Conservation (phyloP, 2,888 invertebrate species). For the Lapara coniferarum region DNA sequence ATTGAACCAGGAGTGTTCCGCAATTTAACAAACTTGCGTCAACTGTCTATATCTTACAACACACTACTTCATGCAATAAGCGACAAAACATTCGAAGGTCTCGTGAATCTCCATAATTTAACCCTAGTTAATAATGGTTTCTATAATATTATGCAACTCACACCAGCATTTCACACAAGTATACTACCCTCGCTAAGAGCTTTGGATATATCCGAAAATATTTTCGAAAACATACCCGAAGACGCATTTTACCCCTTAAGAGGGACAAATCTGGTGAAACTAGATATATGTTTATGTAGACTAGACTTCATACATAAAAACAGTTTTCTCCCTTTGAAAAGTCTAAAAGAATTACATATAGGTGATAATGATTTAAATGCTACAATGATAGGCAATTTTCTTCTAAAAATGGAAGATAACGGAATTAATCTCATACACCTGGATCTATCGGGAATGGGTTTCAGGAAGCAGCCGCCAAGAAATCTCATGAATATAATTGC, state of each 20-base stretch:
- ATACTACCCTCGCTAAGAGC: conserved; percentile 73
- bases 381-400: conserved; percentile 66
- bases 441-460: conserved; percentile 80
- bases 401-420: conserved; percentile 58
- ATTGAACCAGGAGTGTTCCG: conserved; percentile 78
- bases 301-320: conserved; percentile 79
- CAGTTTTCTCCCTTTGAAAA: conserved; percentile 72
- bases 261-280: conserved; percentile 67
- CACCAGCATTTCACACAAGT: conserved; percentile 66
- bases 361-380: conserved; percentile 82
- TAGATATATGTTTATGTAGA: conserved; percentile 80
- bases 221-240: conserved; percentile 68
- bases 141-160: conserved; percentile 65
- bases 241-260: conserved; percentile 75
- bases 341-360: conserved; percentile 72
- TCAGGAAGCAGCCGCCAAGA: conserved; percentile 76
- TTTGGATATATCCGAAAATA: conserved; percentile 82
- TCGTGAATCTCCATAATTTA: conserved; percentile 75
- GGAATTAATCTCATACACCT: conserved; percentile 72
- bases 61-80: conserved; percentile 71
- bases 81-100: conserved; percentile 75
- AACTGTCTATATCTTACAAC: conserved; percentile 83
- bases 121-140: conserved; percentile 84
- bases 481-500: conserved; percentile 77
- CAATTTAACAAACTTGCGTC: conserved; percentile 72